Evolutionary conservation across 2,888 invertebrate genomes (phyloP), one percentile per base, ranked within the genome.

Genomic region (Rotaria magnacalcarata): DNA sequence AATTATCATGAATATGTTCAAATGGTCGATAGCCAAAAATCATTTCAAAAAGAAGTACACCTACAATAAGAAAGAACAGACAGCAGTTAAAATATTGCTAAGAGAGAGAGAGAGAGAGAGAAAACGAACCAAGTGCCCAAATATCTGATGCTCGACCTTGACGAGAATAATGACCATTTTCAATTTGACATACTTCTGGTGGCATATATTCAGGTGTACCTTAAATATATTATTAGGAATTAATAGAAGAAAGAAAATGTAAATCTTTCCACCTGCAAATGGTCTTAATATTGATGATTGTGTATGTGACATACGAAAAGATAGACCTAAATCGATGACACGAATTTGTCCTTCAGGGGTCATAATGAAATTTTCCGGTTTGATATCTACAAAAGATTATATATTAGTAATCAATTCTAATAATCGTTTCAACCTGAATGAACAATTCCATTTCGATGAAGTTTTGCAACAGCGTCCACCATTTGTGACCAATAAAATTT

Each of bases 201-300:
- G 84, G 84, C 84, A 84, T 84, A 56, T 84, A 84, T 54, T 84
- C 84, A 16, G 84, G 84, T 34, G 84, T 84, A 54, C 84, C 80
- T 80, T n/a, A 7, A 43, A 74, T 41, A 74, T 19, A 21, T 41
- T 41, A 27, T 34, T 41, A 10, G n/a, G 24, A 56, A 2, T 24
- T 67, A 67, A 34, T 24, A 34, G 0, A 27, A 11, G 0, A 75
- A 24, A 43, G 75, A 75, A 43, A 75, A 24, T 75, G 5, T 21
- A 54, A 54, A 27, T 27, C 3, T 34, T 43, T 11, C 24, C 41
- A 80, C 80, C 84, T 54, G 84, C 84, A 84, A 84, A 84, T 56
- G 84, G 84, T 54, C 84, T 50, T 21, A 84, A 52, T 19, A 47
- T 11, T 7, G 52, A 84, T 54, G 84, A 54, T 56, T 56, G 34